Evolutionary conservation across 2,888 invertebrate species (phyloP).

Genomic region (Amitus sp.): DNA sequence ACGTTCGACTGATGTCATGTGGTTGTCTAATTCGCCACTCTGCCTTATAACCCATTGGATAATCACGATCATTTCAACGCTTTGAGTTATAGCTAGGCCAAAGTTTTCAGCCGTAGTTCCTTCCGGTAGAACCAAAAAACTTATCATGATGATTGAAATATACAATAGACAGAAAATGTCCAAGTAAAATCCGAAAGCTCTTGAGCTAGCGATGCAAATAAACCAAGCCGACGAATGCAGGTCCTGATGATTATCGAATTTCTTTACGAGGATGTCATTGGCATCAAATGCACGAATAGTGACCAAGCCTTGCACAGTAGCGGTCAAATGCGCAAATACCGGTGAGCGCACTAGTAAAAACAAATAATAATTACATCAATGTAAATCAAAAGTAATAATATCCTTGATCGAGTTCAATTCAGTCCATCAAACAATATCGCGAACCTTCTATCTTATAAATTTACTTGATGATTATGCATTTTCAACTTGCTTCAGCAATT

Average conservation of each 20-base stretch:
- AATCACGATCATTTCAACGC: conserved; percentile 81
- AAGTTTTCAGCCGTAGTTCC: conserved; percentile 75
- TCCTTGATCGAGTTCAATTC: too few relatives aligned
- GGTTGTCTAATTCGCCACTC: conserved; percentile 88
- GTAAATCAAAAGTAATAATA: too few relatives aligned
- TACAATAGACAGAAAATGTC: conserved; percentile 90
- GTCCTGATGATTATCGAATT: conserved; percentile 86
- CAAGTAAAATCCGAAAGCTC: conserved; percentile 94
- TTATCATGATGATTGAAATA: conserved; percentile 85
- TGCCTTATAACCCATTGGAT: conserved; percentile 93
- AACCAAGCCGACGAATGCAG: conserved; percentile 93
- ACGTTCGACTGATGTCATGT: conserved; percentile 92
- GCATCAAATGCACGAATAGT: conserved; percentile 92
- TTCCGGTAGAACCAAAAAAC: conserved; percentile 75
- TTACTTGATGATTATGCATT: too few relatives aligned
- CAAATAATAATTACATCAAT: too few relatives aligned
- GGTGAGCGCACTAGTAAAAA: conserved; percentile 84
- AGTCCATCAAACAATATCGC: too few relatives aligned
- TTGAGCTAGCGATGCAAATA: conserved; percentile 86
- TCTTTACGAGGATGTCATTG: conserved; percentile 78
- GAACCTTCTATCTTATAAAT: too few relatives aligned
- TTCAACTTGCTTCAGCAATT: too few relatives aligned
- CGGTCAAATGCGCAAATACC: conserved; percentile 93
- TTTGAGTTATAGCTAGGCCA: conserved; percentile 82
- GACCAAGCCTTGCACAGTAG: conserved; percentile 88